A percentile compares a stretch with the other conserved stretches of the same genome.
phyloP scores from a whole-genome alignment of 35 echinoderm and acorn worm genomes.

The Apostichopus californicus region DNA sequence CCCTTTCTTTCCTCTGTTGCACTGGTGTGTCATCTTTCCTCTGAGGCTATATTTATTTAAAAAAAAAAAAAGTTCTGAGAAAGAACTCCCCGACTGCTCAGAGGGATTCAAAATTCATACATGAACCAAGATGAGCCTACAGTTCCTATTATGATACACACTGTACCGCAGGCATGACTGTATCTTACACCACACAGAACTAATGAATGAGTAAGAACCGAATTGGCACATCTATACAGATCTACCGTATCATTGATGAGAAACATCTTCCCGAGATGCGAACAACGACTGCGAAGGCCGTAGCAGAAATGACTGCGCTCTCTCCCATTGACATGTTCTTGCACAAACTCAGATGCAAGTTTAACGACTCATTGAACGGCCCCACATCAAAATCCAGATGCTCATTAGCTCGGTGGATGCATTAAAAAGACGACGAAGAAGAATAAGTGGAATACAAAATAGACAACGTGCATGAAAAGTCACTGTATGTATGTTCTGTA shows the following conservation, averaged over 20 bases:
- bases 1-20: neutral
- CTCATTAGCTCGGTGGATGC: neutral
- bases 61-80: neutral
- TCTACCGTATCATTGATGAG: neutral
- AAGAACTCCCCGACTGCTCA: neutral
- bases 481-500: too few relatives aligned
- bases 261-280: neutral
- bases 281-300: neutral
- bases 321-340: neutral
- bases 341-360: neutral
- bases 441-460: too few relatives aligned
- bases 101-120: neutral
- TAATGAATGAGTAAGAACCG: neutral
- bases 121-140: neutral
- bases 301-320: neutral
- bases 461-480: too few relatives aligned
- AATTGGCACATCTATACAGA: neutral
- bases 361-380: neutral
- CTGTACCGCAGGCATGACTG: neutral
- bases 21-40: neutral
- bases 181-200: neutral
- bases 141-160: neutral
- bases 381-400: neutral
- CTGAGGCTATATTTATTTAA: neutral
- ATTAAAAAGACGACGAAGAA: too few relatives aligned